phyloP scores from a whole-genome alignment of 2,113 vertebrate species.

The Noturus placidus region DNA sequence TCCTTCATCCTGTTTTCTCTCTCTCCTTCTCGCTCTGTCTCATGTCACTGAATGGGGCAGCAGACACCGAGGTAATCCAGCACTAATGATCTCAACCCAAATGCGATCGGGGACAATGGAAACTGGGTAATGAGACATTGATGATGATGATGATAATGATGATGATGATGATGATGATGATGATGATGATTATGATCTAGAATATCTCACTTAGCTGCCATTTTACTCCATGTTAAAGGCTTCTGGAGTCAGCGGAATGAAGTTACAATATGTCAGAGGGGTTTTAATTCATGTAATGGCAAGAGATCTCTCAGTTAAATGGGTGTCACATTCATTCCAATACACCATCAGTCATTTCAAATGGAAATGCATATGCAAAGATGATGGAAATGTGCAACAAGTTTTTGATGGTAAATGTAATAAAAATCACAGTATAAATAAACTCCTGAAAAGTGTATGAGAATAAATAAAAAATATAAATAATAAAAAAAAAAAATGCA shows the following conservation, averaged over 20 bases:
- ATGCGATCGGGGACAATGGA: slow-evolving; percentile 42
- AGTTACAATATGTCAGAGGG: slow-evolving; percentile 38
- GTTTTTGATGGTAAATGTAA: background rate
- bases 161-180: slow-evolving; percentile 59
- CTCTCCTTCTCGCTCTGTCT: background rate
- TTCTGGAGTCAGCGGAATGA: slow-evolving; percentile 54
- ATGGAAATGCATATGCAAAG: background rate
- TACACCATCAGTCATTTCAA: background rate
- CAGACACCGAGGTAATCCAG: slow-evolving; percentile 29
- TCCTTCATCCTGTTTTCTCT: background rate
- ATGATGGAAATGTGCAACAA: background rate
- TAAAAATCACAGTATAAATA: background rate
- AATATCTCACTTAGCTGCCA: slow-evolving; percentile 60
- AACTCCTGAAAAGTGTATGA: too few species aligned
- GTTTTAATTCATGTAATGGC: slow-evolving; percentile 29
- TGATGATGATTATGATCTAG: slow-evolving; percentile 60
- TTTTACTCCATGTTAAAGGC: slow-evolving; percentile 46
- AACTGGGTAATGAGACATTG: slow-evolving; percentile 52
- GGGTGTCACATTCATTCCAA: slow-evolving; percentile 29
- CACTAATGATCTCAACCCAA: slow-evolving; percentile 38
- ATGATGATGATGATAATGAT: slow-evolving; percentile 57
- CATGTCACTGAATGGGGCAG: background rate
- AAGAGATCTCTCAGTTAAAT: slow-evolving; percentile 22
- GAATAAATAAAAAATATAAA: too few species aligned
- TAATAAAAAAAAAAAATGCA: too few species aligned